Conservation (phyloP, 2,797 vertebrate species). For the Rhabdophis nuchalis region DNA sequence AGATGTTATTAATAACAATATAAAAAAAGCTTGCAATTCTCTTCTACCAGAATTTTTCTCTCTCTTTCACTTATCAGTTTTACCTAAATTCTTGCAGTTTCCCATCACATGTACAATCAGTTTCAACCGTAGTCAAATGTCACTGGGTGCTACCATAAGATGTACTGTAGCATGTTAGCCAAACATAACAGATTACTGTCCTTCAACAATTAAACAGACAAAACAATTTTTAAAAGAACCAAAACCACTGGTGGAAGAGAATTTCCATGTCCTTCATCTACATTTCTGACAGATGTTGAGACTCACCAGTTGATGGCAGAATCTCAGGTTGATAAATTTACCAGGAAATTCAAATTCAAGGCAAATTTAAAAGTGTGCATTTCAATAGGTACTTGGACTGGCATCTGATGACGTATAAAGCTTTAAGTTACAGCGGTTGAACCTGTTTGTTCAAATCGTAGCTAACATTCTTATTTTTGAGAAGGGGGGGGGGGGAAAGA, state of each 20-base stretch:
- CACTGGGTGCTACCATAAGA: neutral
- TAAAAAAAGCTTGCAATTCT: neutral
- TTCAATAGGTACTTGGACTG: neutral
- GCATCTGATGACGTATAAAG: neutral
- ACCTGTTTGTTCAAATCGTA: neutral
- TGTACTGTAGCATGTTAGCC: neutral
- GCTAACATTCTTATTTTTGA: neutral
- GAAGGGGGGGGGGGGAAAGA: neutral
- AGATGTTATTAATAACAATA: neutral
- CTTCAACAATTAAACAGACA: neutral
- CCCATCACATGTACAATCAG: neutral
- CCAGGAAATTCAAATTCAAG: neutral
- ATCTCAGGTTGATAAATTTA: neutral
- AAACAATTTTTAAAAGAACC: neutral
- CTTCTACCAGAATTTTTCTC: neutral
- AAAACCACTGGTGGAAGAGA: neutral
- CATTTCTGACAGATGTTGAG: neutral
- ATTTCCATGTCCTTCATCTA: neutral
- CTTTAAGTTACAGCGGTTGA: neutral
- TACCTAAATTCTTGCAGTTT: neutral
- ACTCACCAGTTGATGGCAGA: neutral
- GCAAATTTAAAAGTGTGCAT: neutral
- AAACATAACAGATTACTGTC: neutral
- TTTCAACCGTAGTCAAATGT: neutral
- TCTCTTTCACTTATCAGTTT: neutral